A percentile compares a stretch with the other conserved stretches of the same genome.
Evolutionary conservation across 2,888 invertebrate species (phyloP).

Genomic region (Prosopocoilus inquinatus): DNA sequence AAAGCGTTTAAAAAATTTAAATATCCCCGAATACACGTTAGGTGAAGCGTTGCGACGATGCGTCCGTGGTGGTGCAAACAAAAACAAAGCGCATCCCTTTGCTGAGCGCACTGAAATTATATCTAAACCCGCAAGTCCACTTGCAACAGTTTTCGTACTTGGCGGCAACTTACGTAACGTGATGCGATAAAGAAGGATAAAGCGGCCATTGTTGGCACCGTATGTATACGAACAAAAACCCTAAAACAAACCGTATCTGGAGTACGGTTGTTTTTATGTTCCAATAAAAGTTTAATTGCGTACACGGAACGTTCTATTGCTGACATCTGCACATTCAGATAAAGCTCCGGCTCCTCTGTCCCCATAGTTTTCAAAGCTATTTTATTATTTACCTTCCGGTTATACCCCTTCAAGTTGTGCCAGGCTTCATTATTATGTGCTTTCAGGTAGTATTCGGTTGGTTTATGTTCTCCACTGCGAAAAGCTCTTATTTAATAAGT

Average conservation of each 20-base stretch:
- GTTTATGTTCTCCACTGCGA: neutral
- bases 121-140: neutral
- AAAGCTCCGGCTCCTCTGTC: constrained; percentile 17
- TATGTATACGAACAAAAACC: constrained; percentile 1
- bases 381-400: neutral
- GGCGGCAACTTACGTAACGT: neutral
- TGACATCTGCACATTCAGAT: constrained; percentile 35
- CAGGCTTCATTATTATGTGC: neutral
- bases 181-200: constrained; percentile 2
- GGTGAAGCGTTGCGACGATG: no score
- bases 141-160: constrained; percentile 1
- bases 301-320: constrained; percentile 28
- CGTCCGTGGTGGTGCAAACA: no score
- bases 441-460: neutral
- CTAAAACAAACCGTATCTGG: constrained; percentile 3
- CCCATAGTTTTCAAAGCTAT: neutral
- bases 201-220: constrained; percentile 4
- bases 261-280: constrained; percentile 30
- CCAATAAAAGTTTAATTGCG: constrained; percentile 40
- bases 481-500: neutral
- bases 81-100: no score
- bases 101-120: neutral
- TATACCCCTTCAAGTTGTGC: neutral
- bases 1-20: no score
- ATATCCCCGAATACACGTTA: no score